Conservation (phyloP, 2,888 invertebrate genomes). For the Melanostoma mellinum region DNA sequence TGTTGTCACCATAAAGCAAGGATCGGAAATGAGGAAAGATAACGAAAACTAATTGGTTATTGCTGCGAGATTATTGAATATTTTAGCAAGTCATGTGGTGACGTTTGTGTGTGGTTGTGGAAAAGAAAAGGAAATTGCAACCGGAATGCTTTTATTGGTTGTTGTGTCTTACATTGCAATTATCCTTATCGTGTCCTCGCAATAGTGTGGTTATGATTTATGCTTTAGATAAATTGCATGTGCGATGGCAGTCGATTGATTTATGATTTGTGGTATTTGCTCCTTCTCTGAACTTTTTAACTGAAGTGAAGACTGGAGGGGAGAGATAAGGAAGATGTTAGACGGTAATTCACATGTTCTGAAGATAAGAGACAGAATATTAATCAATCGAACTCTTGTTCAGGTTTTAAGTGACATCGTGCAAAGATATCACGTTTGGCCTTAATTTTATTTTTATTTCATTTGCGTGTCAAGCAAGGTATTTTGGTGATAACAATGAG, state of each 20-base stretch:
- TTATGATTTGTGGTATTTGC: slow-evolving; percentile 2
- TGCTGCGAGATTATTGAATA: slow-evolving; percentile 30
- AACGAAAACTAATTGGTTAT: slow-evolving; percentile 40
- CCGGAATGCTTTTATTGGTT: not conserved
- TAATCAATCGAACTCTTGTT: no score
- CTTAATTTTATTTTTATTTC: no score
- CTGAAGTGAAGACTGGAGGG: no score
- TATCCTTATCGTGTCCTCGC: slow-evolving; percentile 44
- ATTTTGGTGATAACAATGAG: no score
- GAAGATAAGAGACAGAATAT: no score
- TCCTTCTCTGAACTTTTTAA: not conserved
- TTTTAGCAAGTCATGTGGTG: not conserved
- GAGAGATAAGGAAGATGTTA: no score
- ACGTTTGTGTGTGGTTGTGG: not conserved
- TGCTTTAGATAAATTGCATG: slow-evolving; percentile 22
- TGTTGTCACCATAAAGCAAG: slow-evolving; percentile 5
- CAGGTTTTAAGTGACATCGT: no score
- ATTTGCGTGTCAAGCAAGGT: no score
- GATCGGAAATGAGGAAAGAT: slow-evolving; percentile 21
- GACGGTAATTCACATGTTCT: no score
- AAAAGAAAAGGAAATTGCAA: slow-evolving; percentile 15
- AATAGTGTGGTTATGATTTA: slow-evolving; percentile 57
- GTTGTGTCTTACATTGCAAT: slow-evolving; percentile 24
- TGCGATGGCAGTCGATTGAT: slow-evolving; percentile 44
- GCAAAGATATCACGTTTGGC: no score